A percentile compares a stretch with the other conserved stretches of the same genome.
Evolutionary conservation across 1,140 invertebrate genomes (phyloP).

Genomic region (Papilio helenus): DNA sequence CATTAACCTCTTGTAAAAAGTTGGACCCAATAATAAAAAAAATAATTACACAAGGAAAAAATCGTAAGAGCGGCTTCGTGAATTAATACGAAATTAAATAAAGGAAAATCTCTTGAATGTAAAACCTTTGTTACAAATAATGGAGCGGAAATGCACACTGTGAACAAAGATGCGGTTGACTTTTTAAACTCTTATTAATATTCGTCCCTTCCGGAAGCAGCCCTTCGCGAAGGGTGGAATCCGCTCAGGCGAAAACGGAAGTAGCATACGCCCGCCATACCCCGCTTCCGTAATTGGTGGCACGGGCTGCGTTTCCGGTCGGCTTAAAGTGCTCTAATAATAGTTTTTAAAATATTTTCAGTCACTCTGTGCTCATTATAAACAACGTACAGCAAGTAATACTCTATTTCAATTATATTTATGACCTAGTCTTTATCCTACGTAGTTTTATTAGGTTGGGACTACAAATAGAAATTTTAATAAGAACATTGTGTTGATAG

Average conservation of each 20-base stretch:
- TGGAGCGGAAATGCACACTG: slow-evolving; percentile 61
- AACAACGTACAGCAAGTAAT: slow-evolving; percentile 17
- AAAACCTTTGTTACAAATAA: slow-evolving; percentile 45
- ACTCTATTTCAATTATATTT: background rate
- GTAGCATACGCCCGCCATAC: slow-evolving; percentile 74
- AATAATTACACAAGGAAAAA: background rate
- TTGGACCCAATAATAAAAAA: background rate
- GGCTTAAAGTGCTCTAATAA: slow-evolving; percentile 63
- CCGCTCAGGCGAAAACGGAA: slow-evolving; percentile 76
- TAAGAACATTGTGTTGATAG: background rate
- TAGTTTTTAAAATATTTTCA: slow-evolving; percentile 49
- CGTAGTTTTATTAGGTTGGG: background rate
- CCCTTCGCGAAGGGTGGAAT: slow-evolving; percentile 69
- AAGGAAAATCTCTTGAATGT: background rate
- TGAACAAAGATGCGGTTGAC: slow-evolving; percentile 70
- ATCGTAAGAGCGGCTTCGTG: no score
- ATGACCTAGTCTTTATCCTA: background rate
- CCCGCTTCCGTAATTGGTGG: slow-evolving; percentile 70
- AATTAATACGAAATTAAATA: background rate
- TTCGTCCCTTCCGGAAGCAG: slow-evolving; percentile 75
- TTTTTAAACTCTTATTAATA: slow-evolving; percentile 76
- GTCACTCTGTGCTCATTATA: slow-evolving; percentile 1
- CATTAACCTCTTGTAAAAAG: background rate
- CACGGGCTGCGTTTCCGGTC: slow-evolving; percentile 76
- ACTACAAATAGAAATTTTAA: background rate